These are phyloP conservation scores for Strigops habroptila DNA, from an alignment of 2,113 vertebrate species.

Conservation along the genomic window DNA sequence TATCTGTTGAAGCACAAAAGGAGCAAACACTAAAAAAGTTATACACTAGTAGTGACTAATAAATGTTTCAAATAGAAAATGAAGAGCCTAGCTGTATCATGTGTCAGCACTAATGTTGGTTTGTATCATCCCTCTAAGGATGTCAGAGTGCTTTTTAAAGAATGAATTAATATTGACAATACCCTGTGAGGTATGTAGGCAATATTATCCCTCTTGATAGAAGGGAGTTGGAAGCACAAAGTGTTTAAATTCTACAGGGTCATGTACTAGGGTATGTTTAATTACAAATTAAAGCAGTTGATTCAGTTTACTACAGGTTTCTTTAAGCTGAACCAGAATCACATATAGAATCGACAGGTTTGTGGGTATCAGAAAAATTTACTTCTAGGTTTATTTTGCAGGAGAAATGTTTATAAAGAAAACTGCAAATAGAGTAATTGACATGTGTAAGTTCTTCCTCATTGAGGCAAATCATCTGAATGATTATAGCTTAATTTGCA, in stretches of 20 bases:
- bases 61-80: slow-evolving; percentile 13
- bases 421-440: background rate
- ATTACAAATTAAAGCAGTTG: background rate
- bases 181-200: slow-evolving; percentile 17
- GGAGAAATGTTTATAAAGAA: background rate
- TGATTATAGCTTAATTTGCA: background rate
- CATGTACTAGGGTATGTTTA: background rate
- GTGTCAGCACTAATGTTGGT: slow-evolving; percentile 33
- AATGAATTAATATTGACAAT: slow-evolving; percentile 55
- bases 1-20: background rate
- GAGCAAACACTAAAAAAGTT: background rate
- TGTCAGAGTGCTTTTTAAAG: slow-evolving; percentile 43
- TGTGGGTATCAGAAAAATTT: background rate
- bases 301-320: background rate
- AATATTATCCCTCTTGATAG: background rate
- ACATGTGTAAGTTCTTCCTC: background rate
- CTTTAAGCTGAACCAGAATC: background rate
- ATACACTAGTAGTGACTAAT: background rate
- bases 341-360: background rate
- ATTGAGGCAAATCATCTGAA: background rate
- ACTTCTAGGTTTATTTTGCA: background rate
- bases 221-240: background rate
- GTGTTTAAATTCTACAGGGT: slow-evolving; percentile 20
- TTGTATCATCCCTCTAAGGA: slow-evolving; percentile 43
- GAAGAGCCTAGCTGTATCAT: background rate